Evolutionary conservation across 1,140 invertebrate genomes (phyloP).

Genomic region (Geopemphigus sp.): DNA sequence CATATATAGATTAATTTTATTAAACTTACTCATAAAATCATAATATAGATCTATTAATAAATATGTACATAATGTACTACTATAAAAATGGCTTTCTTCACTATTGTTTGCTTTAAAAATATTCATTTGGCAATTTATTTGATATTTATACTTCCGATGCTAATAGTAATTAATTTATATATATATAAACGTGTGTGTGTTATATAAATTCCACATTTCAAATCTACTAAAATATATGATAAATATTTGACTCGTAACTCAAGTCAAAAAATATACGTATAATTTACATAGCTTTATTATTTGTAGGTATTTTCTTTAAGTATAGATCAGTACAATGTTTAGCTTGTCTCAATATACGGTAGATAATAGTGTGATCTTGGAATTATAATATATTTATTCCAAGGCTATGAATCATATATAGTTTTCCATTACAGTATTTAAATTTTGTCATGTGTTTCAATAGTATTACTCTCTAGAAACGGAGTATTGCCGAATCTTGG

Average conservation of each 20-base stretch:
- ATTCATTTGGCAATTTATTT: conserved; percentile 33
- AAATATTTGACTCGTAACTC: conserved; percentile 4
- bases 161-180: conserved; percentile 22
- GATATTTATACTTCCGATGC: conserved; percentile 6
- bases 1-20: not conserved
- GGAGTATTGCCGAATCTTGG: conserved; percentile 70
- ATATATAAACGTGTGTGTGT: no score
- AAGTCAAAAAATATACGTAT: not conserved
- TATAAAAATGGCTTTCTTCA: conserved; percentile 25
- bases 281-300: conserved; percentile 9
- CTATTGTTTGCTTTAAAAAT: conserved; percentile 42
- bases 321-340: not conserved
- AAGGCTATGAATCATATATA: conserved; percentile 18
- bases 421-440: conserved; percentile 37
- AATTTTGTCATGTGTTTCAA: conserved; percentile 41
- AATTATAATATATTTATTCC: not conserved
- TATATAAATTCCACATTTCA: not conserved
- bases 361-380: conserved; percentile 36
- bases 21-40: conserved; percentile 10
- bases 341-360: conserved; percentile 24
- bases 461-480: conserved; percentile 73
- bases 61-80: conserved; percentile 8
- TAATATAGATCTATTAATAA: conserved; percentile 19
- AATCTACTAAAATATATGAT: not conserved
- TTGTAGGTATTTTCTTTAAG: conserved; percentile 24